Conservation (phyloP, 2,113 vertebrate genomes). For the Otocyon megalotis region DNA sequence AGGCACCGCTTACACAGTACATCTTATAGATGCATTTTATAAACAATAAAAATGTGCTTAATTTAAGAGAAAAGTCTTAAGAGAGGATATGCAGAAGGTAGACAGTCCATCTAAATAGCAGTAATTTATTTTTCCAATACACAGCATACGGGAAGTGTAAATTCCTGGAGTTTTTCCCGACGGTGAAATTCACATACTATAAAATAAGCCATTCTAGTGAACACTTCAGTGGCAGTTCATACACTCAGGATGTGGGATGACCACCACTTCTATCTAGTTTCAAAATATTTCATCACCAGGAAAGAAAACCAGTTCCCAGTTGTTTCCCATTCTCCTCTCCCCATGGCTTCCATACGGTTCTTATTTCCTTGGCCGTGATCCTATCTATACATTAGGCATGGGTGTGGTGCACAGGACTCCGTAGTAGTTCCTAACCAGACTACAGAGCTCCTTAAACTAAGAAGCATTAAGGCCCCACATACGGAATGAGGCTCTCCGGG, state of each 20-base stretch:
- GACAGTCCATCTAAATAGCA: background rate
- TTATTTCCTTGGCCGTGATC: background rate
- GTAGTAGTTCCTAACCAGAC: background rate
- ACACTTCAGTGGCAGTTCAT: background rate
- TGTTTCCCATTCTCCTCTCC: background rate
- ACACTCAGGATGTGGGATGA: background rate
- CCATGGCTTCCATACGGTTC: background rate
- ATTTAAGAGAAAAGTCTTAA: slow-evolving; percentile 39
- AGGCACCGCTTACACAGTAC: background rate
- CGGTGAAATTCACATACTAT: background rate
- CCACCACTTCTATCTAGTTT: background rate
- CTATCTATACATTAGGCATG: background rate
- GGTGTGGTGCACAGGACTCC: background rate
- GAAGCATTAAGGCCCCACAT: background rate
- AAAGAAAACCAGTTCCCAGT: background rate
- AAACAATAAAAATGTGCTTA: background rate
- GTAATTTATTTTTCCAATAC: slow-evolving; percentile 24
- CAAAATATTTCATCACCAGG: background rate
- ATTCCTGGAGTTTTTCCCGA: background rate
- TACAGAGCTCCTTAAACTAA: background rate
- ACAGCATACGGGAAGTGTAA: background rate
- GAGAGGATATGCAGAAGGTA: background rate
- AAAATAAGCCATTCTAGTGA: background rate
- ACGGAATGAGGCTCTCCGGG: background rate
- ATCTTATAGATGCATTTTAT: background rate